phyloP scores from a whole-genome alignment of 2,113 vertebrate genomes.

The Petrocephalus microphthalmus region DNA sequence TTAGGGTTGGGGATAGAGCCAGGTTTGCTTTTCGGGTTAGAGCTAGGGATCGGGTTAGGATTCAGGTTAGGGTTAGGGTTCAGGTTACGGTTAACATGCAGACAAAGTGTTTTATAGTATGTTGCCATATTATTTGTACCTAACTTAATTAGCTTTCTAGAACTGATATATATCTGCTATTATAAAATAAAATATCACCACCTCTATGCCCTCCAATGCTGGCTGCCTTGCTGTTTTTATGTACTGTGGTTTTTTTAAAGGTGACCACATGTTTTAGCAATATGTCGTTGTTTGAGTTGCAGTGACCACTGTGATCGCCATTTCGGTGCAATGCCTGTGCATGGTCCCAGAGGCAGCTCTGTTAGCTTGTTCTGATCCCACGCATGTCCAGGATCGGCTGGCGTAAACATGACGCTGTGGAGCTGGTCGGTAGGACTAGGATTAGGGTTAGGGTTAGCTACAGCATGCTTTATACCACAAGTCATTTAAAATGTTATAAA shows the following conservation, averaged over 20 bases:
- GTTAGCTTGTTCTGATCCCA: not conserved
- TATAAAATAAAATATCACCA: not conserved
- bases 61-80: not conserved
- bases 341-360: not conserved
- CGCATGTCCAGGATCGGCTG: not conserved
- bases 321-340: not conserved
- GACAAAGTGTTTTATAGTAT: not conserved
- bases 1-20: not conserved
- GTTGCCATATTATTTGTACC: not conserved
- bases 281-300: not conserved
- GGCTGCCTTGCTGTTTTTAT: no score
- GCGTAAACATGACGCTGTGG: not conserved
- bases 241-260: no score
- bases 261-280: not conserved
- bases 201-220: no score
- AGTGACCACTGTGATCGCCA: not conserved
- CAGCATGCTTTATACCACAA: not conserved
- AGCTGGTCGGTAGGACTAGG: not conserved
- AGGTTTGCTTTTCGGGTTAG: not conserved
- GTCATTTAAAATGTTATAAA: not conserved
- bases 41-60: not conserved
- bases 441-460: not conserved
- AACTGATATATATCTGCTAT: not conserved
- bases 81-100: not conserved
- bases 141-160: not conserved